These are phyloP conservation scores for Aplochiton taeniatus DNA, from an alignment of 2,797 vertebrate genomes.

Conservation along the genomic window DNA sequence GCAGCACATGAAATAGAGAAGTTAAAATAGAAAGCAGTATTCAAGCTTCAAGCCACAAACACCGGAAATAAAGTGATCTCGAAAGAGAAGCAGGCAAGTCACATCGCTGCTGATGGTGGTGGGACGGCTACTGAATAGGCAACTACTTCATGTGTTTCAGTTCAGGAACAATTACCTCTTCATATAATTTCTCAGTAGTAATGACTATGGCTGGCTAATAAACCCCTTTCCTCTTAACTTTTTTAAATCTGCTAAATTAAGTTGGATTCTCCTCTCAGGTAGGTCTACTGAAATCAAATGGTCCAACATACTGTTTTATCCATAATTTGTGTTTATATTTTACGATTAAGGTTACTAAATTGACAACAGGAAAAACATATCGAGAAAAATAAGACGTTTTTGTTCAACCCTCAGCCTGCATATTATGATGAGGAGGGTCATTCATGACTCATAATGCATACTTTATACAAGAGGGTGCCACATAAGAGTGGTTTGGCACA, in stretches of 20 bases:
- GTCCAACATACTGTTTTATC: too few species aligned
- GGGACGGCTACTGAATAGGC: conserved; percentile 28
- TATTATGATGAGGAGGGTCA: too few species aligned
- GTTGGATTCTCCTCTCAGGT: too few species aligned
- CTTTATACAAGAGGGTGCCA: conserved; percentile 58
- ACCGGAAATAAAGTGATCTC: conserved; percentile 75
- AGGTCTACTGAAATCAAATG: too few species aligned
- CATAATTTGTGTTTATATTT: too few species aligned
- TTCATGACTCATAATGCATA: too few species aligned
- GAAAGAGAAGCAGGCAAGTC: conserved; percentile 67
- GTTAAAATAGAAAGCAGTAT: conserved; percentile 70
- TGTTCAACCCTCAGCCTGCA: too few species aligned
- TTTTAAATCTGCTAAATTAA: too few species aligned
- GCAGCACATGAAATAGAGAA: conserved; percentile 51
- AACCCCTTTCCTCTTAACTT: too few species aligned
- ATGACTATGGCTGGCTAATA: not conserved
- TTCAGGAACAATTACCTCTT: conserved; percentile 18
- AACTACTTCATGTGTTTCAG: conserved; percentile 18
- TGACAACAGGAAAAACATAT: too few species aligned
- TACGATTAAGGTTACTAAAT: too few species aligned
- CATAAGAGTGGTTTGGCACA: conserved; percentile 65
- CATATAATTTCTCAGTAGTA: not conserved
- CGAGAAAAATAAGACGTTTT: too few species aligned
- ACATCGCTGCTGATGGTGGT: conserved; percentile 58
- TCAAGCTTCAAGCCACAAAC: conserved; percentile 68